Conservation (phyloP, 2,113 vertebrate genomes). For the Nesogale talazaci region DNA sequence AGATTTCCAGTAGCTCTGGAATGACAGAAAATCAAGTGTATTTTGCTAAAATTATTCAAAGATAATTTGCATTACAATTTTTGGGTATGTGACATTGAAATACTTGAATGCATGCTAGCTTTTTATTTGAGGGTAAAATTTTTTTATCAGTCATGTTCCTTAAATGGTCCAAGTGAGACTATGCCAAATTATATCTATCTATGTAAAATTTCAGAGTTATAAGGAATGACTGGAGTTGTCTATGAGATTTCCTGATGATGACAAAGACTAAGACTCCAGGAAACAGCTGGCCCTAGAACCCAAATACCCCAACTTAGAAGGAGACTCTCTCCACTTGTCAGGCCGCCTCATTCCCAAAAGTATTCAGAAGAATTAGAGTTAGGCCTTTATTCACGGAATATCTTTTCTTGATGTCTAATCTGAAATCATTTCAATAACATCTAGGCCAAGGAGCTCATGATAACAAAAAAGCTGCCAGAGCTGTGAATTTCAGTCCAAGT, state of each 20-base stretch:
- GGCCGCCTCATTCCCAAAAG: not conserved
- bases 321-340: not conserved
- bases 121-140: not conserved
- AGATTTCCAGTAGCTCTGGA: not conserved
- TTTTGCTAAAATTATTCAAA: too few relatives aligned
- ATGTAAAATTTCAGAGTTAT: not conserved
- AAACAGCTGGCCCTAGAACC: not conserved
- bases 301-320: not conserved
- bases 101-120: too few relatives aligned
- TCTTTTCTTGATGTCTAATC: slow-evolving; percentile 4
- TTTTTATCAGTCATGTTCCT: slow-evolving; percentile 19
- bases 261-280: not conserved
- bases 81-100: too few relatives aligned
- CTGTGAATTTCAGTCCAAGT: not conserved
- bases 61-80: too few relatives aligned
- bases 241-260: not conserved
- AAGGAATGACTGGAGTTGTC: not conserved
- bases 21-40: too few relatives aligned
- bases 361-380: not conserved
- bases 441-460: not conserved
- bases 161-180: not conserved
- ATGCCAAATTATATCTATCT: not conserved
- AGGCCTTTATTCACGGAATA: not conserved
- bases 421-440: slow-evolving; percentile 17
- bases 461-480: not conserved